A percentile compares a stretch with the other conserved stretches of the same genome.
Conservation (phyloP, 2,113 vertebrate genomes). For the Tyto alba region DNA sequence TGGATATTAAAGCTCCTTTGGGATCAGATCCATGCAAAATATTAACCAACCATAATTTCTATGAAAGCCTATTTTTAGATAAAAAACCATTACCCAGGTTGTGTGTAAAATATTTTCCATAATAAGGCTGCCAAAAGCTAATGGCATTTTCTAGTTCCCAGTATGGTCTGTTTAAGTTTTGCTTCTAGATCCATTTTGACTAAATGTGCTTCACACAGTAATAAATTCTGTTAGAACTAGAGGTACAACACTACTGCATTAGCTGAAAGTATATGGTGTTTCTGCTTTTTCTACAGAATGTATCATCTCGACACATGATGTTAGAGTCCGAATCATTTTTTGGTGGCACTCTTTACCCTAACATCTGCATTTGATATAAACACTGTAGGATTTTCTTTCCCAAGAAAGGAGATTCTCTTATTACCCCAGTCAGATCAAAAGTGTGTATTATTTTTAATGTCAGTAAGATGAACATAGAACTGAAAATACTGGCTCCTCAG, state of each 20-base stretch:
- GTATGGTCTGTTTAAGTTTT: neutral
- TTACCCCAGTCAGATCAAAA: neutral
- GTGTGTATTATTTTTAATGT: neutral
- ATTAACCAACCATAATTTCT: neutral
- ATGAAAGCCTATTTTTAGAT: neutral
- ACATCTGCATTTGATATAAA: neutral
- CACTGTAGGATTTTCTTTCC: neutral
- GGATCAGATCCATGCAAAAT: neutral
- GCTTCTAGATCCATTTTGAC: neutral
- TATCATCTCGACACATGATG: neutral
- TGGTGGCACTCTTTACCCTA: neutral
- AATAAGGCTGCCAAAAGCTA: neutral
- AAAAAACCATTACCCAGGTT: neutral
- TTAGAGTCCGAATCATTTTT: neutral
- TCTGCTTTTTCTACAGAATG: neutral
- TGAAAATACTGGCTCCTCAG: neutral
- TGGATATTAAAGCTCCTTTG: neutral
- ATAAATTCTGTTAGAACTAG: neutral
- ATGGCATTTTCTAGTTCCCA: neutral
- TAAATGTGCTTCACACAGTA: neutral
- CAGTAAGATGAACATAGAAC: neutral
- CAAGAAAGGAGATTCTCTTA: neutral
- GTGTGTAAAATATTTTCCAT: neutral
- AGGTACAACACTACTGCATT: neutral
- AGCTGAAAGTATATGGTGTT: neutral